Base-by-base conservation (phyloP, 2,888 invertebrate genomes). In the Liopterus haemorrhoidalis region DNA sequence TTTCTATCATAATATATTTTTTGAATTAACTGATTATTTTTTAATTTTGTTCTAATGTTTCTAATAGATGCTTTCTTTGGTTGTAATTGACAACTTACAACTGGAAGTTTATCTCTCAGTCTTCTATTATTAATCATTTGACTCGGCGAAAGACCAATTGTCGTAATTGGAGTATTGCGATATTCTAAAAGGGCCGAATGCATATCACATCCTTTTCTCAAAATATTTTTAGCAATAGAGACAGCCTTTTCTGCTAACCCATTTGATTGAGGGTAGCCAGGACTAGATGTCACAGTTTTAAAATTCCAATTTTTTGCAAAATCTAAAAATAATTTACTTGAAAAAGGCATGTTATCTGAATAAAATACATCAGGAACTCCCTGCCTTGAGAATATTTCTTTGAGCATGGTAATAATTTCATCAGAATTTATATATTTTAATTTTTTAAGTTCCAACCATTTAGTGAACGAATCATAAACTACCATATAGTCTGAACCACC, bases 341-440 rank as follows among this genome's bases (percentile, higher is more conserved):
- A 18, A 30, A 51, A 51, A 8, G 50, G 50, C 27, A 44, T 41
- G 18, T 48, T 49, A 49, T 51, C 51, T 4, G 39, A 28, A 14
- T 52, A 35, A 9, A 54, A 28, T 5, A 35, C 41, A 4, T n/a
- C 31, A 16, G 54, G 55, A 9, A 51, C 35, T 4, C 54, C 49
- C 38, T 46, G 33, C 6, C 40, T 32, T 9, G 43, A 41, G 44
- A 52, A 49, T 15, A 52, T 38, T n/a, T 18, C 12, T 44, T 48
- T 46, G 5, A 49, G 9, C 15, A 31, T 32, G 6, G n/a, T 15
- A 15, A 53, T 46, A 3, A 50, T 12, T 20, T 28, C 19, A n/a
- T 12, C 28, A 20, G 36, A 19, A 12, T 28, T 40, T 9, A 41
- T 38, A 6, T 22, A 27, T 2, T 19, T 8, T 4, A 50, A 24